phyloP scores from a whole-genome alignment of 2,888 invertebrate species.

The Phytoseiulus persimilis region DNA sequence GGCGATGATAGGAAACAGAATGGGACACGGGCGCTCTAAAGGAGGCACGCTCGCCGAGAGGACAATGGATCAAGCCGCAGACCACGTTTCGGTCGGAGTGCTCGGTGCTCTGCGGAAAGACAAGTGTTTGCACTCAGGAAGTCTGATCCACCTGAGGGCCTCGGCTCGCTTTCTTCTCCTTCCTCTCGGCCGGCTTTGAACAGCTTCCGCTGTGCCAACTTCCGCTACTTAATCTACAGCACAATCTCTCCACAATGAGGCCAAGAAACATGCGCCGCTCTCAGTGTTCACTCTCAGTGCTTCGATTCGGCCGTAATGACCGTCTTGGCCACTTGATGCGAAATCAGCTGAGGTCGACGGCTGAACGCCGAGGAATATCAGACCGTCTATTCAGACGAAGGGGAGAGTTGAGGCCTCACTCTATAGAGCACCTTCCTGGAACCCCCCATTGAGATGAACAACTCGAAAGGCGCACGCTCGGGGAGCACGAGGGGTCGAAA shows the following conservation, averaged over 20 bases:
- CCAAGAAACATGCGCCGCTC: not conserved
- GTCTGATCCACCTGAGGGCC: not conserved
- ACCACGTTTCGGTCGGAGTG: not conserved
- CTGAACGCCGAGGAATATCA: too few relatives aligned
- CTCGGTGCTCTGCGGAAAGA: not conserved
- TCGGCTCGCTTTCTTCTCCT: not conserved
- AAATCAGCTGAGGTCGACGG: too few relatives aligned
- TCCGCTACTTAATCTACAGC: not conserved
- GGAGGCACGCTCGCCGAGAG: not conserved
- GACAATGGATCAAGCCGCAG: not conserved
- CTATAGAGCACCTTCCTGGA: too few relatives aligned
- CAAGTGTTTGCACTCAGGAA: conserved; percentile 5
- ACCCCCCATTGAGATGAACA: too few relatives aligned
- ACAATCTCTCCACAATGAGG: not conserved
- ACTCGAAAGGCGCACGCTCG: too few relatives aligned
- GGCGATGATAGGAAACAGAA: not conserved
- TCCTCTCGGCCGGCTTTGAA: not conserved
- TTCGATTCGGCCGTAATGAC: not conserved
- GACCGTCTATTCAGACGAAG: too few relatives aligned
- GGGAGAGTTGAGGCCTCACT: too few relatives aligned
- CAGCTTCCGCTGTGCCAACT: not conserved
- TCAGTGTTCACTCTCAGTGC: not conserved
- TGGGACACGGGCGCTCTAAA: not conserved
- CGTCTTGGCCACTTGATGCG: too few relatives aligned
- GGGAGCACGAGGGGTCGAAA: too few relatives aligned